Base-by-base conservation (phyloP, 2,113 vertebrate genomes). In the Pholis gunnellus region DNA sequence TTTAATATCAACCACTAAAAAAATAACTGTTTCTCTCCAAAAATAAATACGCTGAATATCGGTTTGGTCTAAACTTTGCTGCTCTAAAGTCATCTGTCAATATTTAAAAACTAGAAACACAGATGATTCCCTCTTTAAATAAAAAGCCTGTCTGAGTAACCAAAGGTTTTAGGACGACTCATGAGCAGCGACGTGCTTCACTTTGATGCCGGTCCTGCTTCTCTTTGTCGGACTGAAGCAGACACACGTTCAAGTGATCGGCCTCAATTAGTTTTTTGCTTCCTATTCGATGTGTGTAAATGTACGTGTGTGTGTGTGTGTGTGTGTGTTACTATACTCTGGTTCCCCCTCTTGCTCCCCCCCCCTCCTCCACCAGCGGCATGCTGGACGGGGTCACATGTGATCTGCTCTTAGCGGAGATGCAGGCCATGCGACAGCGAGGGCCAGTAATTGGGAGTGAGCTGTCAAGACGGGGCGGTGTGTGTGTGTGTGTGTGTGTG, bases 381-480 rank as follows among this genome's bases (percentile, higher is more conserved):
- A 79, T 91, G 88, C 86, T 70, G 91, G 75, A 86, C 42, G 22
- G 81, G 93, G 91, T 95, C 94, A 91, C 86, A 90, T 88, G 92
- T 1, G 83, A 93, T 93, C 88, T 92, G 91, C 79, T 83, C 72
- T 38, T 69, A 90, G 83, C 81, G 11, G 81, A 93, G 90, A 93
- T 87, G 81, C 72, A 91, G 81, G 88, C 81, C 75, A 87, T 87
- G 88, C 86, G 90, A 94, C 92, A 87, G 88, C 61, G 83, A 87
- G 59, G 81, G 85, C 86, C 83, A 84, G 78, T 92, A 94, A 93
- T 88, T 93, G 90, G 56, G 94, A 94, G 88, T 80, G 87, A 95
- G 95, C 94, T 95, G 94, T 95, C 95, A 94, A 87, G 88, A 75
- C 40, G 38, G 88, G 78, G 87, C 69, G 63, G 65, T 81, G 85